Percentiles rank a stretch among this genome's conserved stretches.
phyloP scores from a whole-genome alignment of 2,888 invertebrate species.

The Tanytarsus gracilentus region DNA sequence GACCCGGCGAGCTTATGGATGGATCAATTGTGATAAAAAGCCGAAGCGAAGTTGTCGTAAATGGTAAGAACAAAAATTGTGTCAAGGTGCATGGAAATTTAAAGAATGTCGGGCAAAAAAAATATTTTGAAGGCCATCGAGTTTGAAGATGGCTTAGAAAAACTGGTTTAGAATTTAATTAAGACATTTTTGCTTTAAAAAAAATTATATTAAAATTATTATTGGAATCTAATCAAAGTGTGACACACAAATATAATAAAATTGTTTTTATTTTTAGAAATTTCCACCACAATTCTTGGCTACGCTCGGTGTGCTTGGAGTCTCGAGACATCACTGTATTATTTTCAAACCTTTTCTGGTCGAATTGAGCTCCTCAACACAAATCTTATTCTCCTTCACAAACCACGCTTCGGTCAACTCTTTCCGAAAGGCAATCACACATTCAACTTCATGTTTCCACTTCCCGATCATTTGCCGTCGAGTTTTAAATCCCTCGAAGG shows the following conservation, averaged over 20 bases:
- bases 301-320: neutral
- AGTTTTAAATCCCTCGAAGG: neutral
- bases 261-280: neutral
- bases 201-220: too few relatives aligned
- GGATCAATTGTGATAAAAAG: neutral
- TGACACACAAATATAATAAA: too few relatives aligned
- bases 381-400: neutral
- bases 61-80: neutral
- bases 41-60: neutral
- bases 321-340: neutral
- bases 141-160: too few relatives aligned
- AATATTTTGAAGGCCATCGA: too few relatives aligned
- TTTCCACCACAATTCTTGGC: neutral
- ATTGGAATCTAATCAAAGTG: neutral
- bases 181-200: too few relatives aligned
- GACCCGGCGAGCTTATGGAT: neutral
- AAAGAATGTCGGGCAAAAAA: neutral
- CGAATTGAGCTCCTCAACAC: neutral
- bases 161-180: too few relatives aligned
- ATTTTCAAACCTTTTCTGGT: neutral
- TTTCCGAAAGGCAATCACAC: neutral
- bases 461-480: neutral
- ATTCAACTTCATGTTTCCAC: neutral
- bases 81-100: neutral
- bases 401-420: neutral